Conservation (phyloP, 2,113 vertebrate genomes). For the Tragelaphus imberbis region DNA sequence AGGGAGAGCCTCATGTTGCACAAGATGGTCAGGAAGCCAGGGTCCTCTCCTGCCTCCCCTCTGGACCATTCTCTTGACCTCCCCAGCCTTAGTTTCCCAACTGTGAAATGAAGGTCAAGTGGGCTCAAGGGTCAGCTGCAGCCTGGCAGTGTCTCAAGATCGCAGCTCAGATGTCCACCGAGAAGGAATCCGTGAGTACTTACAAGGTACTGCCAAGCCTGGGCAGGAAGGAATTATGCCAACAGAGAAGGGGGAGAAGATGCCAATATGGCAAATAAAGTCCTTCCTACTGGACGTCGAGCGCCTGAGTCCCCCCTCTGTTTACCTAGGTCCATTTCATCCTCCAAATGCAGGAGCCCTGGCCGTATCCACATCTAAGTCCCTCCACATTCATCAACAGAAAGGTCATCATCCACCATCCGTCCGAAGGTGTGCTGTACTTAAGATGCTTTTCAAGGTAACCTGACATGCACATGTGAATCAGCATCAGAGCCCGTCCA, state of each 20-base stretch:
- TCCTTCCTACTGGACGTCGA: background rate
- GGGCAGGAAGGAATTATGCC: rapidly evolving
- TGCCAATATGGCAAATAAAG: background rate
- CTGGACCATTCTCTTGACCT: background rate
- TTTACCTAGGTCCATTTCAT: background rate
- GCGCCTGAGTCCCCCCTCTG: rapidly evolving
- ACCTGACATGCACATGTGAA: background rate
- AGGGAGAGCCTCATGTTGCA: background rate
- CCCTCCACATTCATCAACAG: background rate
- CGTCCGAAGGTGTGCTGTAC: background rate
- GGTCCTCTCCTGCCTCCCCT: background rate
- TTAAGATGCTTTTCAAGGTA: background rate
- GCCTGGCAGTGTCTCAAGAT: background rate
- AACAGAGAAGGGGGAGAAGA: background rate
- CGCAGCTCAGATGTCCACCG: background rate
- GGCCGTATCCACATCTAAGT: rapidly evolving
- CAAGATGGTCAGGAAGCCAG: background rate
- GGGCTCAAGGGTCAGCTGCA: background rate
- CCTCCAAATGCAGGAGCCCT: rapidly evolving
- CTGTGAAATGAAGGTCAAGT: background rate
- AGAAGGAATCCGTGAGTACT: background rate
- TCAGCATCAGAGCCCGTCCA: too few relatives aligned
- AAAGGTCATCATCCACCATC: background rate
- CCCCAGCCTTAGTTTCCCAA: background rate
- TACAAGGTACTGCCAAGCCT: background rate